Percentiles rank a stretch among this genome's conserved stretches.
These are phyloP conservation scores for Heliothis virescens DNA, from an alignment of 1,140 invertebrate genomes.

Conservation along the genomic window DNA sequence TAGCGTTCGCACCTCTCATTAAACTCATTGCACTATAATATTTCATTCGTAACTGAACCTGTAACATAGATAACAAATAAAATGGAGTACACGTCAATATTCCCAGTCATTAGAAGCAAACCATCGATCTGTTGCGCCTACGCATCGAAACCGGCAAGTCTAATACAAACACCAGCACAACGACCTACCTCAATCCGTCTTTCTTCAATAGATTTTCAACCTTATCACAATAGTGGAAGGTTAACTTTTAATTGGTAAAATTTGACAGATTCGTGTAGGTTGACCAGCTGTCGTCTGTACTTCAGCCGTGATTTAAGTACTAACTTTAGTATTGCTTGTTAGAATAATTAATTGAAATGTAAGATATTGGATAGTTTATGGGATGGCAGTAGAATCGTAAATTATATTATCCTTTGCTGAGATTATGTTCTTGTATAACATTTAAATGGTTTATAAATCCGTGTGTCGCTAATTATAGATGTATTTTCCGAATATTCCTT, in stretches of 20 bases:
- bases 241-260: too few relatives aligned
- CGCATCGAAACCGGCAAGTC: not conserved
- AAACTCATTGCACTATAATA: not conserved
- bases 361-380: slow-evolving; percentile 5
- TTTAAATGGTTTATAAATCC: too few relatives aligned
- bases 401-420: not conserved
- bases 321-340: not conserved
- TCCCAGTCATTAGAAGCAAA: slow-evolving; percentile 17
- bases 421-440: too few relatives aligned
- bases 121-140: slow-evolving; percentile 13
- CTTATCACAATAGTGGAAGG: too few relatives aligned
- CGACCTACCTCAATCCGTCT: too few relatives aligned
- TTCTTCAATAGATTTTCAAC: too few relatives aligned
- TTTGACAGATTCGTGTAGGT: too few relatives aligned
- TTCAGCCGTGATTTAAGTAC: not conserved
- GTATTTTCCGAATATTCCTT: too few relatives aligned
- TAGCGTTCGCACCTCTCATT: not conserved
- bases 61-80: slow-evolving; percentile 15
- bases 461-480: too few relatives aligned
- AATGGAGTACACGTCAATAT: slow-evolving; percentile 26
- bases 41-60: not conserved
- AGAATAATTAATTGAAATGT: slow-evolving; percentile 10
- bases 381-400: not conserved
- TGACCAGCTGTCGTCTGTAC: not conserved
- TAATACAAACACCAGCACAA: too few relatives aligned